A percentile compares a stretch with the other conserved stretches of the same genome.
phyloP scores from a whole-genome alignment of 2,797 vertebrate species.

The Xenentodon cancila region DNA sequence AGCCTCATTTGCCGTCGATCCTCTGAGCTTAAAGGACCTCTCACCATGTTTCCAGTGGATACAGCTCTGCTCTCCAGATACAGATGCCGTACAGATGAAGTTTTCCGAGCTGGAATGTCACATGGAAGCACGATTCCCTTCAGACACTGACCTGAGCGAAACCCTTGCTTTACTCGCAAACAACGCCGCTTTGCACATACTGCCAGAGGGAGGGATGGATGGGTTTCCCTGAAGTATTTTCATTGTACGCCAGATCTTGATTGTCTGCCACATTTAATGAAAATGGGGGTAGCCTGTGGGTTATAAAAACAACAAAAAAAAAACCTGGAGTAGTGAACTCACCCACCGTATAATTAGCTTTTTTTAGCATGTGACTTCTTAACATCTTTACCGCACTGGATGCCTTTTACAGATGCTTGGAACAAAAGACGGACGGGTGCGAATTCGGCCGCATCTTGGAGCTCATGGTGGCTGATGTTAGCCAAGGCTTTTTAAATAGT shows the following conservation, averaged over 20 bases:
- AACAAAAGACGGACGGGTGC: constrained; percentile 43
- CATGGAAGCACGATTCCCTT: constrained; percentile 50
- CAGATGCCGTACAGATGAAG: constrained; percentile 12
- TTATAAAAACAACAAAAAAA: constrained; percentile 42
- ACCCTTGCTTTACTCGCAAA: constrained; percentile 32
- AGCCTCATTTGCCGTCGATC: not conserved
- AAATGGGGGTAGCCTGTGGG: constrained; percentile 48
- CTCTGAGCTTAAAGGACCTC: not conserved
- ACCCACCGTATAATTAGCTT: constrained; percentile 61
- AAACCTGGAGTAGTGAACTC: constrained; percentile 63
- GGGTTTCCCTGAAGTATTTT: constrained; percentile 68
- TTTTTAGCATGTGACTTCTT: constrained; percentile 52
- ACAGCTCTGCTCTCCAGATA: not conserved
- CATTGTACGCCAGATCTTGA: constrained; percentile 33
- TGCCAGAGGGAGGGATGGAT: not conserved
- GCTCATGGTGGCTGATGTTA: not conserved
- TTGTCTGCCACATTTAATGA: constrained; percentile 61
- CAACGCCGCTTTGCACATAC: constrained; percentile 17
- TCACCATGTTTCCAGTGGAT: not conserved
- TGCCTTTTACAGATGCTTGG: constrained; percentile 58
- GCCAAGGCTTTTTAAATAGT: constrained; percentile 27
- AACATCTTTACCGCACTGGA: constrained; percentile 53
- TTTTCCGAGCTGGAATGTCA: constrained; percentile 44
- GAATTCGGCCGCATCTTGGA: constrained; percentile 47
- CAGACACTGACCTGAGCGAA: constrained; percentile 26